Conservation (phyloP, 2,797 vertebrate genomes). For the Lutjanus campechanus region DNA sequence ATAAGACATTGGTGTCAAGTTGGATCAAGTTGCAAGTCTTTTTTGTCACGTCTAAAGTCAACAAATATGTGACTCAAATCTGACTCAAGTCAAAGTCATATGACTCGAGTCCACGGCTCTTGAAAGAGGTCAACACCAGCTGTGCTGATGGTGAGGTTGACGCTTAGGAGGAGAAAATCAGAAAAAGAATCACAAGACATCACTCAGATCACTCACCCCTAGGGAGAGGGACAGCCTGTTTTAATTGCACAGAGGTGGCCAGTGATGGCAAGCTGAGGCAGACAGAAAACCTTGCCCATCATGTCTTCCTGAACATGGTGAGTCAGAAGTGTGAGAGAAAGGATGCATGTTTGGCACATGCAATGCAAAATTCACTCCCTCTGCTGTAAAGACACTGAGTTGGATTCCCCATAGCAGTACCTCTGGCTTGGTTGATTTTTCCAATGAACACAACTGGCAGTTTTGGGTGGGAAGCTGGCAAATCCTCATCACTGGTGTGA, state of each 20-base stretch:
- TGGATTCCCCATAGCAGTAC: neutral
- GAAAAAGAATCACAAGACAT: neutral
- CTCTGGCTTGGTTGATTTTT: constrained; percentile 2
- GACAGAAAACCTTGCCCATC: constrained; percentile 1
- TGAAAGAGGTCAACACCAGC: neutral
- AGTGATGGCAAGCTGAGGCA: constrained; percentile 6
- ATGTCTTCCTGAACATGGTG: constrained; percentile 2
- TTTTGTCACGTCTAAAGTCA: too few species aligned
- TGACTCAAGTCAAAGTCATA: too few species aligned
- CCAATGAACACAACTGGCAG: constrained; percentile 2
- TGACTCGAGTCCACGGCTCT: too few species aligned
- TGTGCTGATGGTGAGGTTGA: neutral
- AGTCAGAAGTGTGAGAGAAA: constrained; percentile 9
- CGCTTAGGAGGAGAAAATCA: neutral
- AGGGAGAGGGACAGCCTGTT: constrained; percentile 10
- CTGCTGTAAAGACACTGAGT: neutral
- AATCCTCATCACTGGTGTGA: constrained; percentile 1
- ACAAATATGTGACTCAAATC: too few species aligned
- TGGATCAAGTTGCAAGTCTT: too few species aligned
- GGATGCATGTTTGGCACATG: constrained; percentile 8
- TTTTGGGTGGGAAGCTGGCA: neutral
- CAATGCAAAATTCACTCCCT: neutral
- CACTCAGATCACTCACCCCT: neutral
- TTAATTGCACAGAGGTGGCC: constrained; percentile 19
- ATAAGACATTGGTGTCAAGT: too few species aligned